Evolutionary conservation across 2,888 invertebrate genomes (phyloP), one percentile per base, ranked within the genome.

Genomic region (Macropis europaea): DNA sequence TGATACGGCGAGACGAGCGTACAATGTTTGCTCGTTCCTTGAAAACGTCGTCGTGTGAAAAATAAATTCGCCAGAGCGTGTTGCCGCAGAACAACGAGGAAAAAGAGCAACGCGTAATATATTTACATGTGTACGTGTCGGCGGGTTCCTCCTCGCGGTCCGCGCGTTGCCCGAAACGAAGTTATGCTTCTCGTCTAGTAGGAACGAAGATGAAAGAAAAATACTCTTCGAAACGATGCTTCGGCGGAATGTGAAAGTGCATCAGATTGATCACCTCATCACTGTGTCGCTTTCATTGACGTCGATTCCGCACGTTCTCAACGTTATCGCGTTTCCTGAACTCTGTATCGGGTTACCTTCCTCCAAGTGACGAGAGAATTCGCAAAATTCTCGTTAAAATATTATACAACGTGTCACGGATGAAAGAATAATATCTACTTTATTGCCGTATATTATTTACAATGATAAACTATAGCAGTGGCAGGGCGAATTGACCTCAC

Each of bases 11-110:
- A 13, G n/a, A 32, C 38, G 30, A 47, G 42, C 43, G 36, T 52
- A 22, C 19, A 34, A 19, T 30, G 24, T 48, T 36, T 6, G 26
- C 30, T 26, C 22, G 22, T 32, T n/a, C 26, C 15, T 15, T 42
- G 30, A 32, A 38, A 24, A n/a, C 42, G 61, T 75, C 57, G 43
- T 77, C 66, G 61, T 81, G 79, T 77, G 76, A 83, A 84, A 86
- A 85, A 84, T 83, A 82, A 84, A 81, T 76, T 75, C 77, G 24
- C n/a, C n/a, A 53, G 76, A 73, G 56, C 24, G 26, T 38, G 38
- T 22, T 17, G 17, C 54, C 40, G 32, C 34, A 22, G 30, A 45
- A 28, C 45, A 30, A 28, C 48, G 38, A 30, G 43, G 13, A 45
- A 43, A 42, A 48, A 62, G 60, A 2, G 9, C n/a, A 15, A 17